Evolutionary conservation across 2,888 invertebrate genomes (phyloP), one percentile per base, ranked within the genome.

Genomic region (Nemotelus pantherinus): DNA sequence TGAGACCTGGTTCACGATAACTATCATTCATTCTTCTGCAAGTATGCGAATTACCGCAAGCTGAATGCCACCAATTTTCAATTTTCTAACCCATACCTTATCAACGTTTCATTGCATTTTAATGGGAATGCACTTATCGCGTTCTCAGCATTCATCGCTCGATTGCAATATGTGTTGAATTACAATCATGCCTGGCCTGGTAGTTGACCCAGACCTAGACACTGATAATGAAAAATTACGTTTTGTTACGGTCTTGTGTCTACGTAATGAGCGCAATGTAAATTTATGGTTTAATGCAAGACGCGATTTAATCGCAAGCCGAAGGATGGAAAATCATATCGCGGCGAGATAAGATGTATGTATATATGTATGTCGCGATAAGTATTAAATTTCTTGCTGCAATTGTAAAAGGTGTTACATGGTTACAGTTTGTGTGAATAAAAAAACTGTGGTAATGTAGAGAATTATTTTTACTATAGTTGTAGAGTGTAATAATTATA

Each of bases 141-240:
- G 9, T 50, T 50, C 9, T 9, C 9, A 7, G 50, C 50, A 50
- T 50, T 9, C 50, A 50, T 7, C 5, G 50, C 50, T 7, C 9
- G 50, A 7, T 5, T 5, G 5, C 9, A 5, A 5, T 5, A 7
- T 9, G 50, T 65, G 47, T 65, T 65, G 65, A 65, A 65, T 65
- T 65, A 47, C 65, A 65, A 47, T 65, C 65, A 65, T 63, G 63
- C 58, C 25, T n/a, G 9, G 58, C 58, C 25, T 25, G 25, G 25
- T 25, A 25, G 25, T 25, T 25, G 25, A 50, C 50, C 50, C 50
- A 63, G 63, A 25, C 65, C 45, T n/a, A 65, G 65, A 44, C 65
- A 65, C n/a, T 65, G 65, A 65, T 65, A 44, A 65, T 65, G 65
- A 65, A 65, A 65, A 65, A 65, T 65, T 65, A 45, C 47, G n/a